phyloP scores from a whole-genome alignment of 92 coral and sea anemone species.

The Diadumene lineata region DNA sequence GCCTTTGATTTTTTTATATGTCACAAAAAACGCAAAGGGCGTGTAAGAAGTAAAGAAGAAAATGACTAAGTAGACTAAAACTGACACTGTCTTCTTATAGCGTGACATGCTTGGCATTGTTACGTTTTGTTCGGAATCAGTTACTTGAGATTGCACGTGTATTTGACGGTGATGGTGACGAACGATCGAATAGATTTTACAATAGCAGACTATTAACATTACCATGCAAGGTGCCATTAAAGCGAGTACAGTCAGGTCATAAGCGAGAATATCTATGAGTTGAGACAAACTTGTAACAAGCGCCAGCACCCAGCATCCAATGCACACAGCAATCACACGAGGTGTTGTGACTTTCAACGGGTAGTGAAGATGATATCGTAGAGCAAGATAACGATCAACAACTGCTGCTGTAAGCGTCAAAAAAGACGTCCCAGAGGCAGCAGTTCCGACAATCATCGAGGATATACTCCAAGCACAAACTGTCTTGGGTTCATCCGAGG shows the following conservation, averaged over 20 bases:
- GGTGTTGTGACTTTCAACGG: background rate
- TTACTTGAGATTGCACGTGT: background rate
- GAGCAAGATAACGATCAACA: slow-evolving; percentile 16
- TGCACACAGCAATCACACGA: background rate
- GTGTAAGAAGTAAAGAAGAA: background rate
- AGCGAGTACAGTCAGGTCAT: background rate
- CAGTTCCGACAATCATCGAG: background rate
- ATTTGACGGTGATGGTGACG: slow-evolving; percentile 21
- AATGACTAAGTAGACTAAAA: background rate
- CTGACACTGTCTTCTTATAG: slow-evolving; percentile 2
- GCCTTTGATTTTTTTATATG: background rate
- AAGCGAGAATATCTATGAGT: background rate
- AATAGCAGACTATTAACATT: background rate
- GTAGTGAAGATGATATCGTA: slow-evolving; percentile 7
- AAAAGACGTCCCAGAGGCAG: background rate
- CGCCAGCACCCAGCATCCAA: background rate
- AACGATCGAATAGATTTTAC: background rate
- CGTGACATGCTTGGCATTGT: background rate
- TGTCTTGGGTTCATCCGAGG: background rate
- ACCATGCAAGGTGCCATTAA: background rate
- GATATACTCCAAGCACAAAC: background rate
- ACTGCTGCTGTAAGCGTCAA: background rate
- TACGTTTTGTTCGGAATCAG: background rate
- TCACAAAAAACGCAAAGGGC: background rate
- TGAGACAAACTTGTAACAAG: background rate